Base-by-base conservation (phyloP, 2,888 invertebrate genomes). In the Dastarcus helophoroides region DNA sequence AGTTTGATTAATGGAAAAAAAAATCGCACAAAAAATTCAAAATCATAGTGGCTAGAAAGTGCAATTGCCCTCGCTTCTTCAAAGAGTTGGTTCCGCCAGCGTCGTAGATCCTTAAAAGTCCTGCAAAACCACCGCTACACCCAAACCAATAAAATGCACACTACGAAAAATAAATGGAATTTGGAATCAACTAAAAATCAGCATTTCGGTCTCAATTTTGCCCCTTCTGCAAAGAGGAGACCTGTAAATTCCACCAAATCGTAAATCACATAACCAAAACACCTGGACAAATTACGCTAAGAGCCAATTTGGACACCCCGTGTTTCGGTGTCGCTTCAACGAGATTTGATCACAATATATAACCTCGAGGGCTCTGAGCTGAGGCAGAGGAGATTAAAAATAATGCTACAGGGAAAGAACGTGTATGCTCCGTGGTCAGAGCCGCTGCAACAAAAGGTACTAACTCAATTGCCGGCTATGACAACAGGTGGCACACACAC, bases 201-300 rank as follows among this genome's bases (percentile, higher is more conserved):
- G 33, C 34, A 14, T 35, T 40, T 40, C 37, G 54, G 59, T 69
- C 68, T 68, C 77, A 73, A 76, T 73, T 77, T 77, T 76, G 76
- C 76, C 73, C 73, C 38, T 48, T 70, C 74, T 78, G 80, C 81
- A 82, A 82, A 82, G 82, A 82, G 82, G 81, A 82, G 81, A 81
- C 78, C 81, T 80, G 80, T 75, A 73, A 77, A 69, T 71, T 71
- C 63, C 61, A 63, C n/a, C n/a, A 60, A 57, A 55, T 47, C 58
- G 36, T 38, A 43, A 45, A 48, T 50, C 41, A n/a, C n/a, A n/a
- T 48, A 47, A 43, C 46, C 51, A 50, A 53, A 50, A 35, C 48
- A 52, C 46, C 29, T 14, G 26, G 25, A 12, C 22, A 32, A 14
- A 13, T 5, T 7, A 6, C 9, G 6, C 31, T 38, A 26, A 43